phyloP scores from a whole-genome alignment of 2,888 invertebrate species.

The Tipula helvola region DNA sequence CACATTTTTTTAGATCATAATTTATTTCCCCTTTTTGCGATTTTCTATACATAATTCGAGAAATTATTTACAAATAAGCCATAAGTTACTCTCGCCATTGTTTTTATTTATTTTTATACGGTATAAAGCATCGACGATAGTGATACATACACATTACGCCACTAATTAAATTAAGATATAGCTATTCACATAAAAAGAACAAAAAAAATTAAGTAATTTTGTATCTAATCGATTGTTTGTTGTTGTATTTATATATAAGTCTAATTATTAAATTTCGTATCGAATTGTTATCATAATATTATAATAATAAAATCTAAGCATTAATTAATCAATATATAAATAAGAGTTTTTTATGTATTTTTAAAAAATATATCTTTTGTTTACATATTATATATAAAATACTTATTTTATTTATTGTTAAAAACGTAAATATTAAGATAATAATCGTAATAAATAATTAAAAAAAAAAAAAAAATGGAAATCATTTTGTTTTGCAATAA shows the following conservation, averaged over 20 bases:
- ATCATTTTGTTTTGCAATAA: not conserved
- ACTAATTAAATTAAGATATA: not conserved
- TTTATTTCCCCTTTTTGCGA: not conserved
- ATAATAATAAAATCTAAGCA: not conserved
- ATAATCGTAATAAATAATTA: constrained; percentile 6
- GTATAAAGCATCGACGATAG: not conserved
- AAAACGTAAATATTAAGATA: not conserved
- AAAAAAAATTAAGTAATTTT: not conserved
- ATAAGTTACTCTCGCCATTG: not conserved
- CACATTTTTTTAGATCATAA: not conserved
- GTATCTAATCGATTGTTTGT: not conserved
- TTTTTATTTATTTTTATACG: not conserved
- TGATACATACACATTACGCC: not conserved
- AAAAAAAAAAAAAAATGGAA: not conserved
- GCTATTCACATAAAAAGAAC: not conserved
- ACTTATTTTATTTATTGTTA: not conserved
- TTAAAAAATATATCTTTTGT: not conserved
- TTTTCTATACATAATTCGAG: not conserved
- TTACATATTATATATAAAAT: not conserved
- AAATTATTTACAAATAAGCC: not conserved
- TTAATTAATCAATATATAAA: not conserved
- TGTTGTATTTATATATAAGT: not conserved
- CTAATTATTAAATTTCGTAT: not conserved
- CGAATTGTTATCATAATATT: not conserved
- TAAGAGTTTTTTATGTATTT: not conserved